These are phyloP conservation scores for Pseudorhiza aurosa DNA, from an alignment of 30 jellyfish, hydroid and myxozoan genomes.

Conservation along the genomic window DNA sequence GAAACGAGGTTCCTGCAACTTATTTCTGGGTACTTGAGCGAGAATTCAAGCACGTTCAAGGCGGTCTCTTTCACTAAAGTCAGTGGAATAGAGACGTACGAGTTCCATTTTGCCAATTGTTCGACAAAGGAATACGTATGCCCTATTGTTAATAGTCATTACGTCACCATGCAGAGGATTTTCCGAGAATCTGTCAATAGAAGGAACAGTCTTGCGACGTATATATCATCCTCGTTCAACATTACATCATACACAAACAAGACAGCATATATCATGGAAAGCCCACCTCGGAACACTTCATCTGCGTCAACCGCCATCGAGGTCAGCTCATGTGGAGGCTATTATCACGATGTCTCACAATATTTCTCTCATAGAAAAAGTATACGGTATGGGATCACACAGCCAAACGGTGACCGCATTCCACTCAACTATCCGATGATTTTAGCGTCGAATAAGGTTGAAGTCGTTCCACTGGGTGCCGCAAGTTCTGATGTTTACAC, in stretches of 20 bases:
- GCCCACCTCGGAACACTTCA: conserved; percentile 42
- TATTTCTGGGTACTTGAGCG: conserved; percentile 46
- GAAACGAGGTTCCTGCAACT: conserved; percentile 52
- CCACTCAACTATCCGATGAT: conserved; percentile 23
- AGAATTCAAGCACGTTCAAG: neutral
- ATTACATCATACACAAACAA: conserved; percentile 37
- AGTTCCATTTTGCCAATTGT: conserved; percentile 42
- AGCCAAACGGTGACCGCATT: conserved; percentile 8
- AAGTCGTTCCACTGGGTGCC: conserved; percentile 37
- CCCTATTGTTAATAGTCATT: neutral
- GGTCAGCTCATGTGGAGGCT: conserved; percentile 64
- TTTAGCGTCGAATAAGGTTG: conserved; percentile 6
- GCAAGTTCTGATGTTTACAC: neutral
- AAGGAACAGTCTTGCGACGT: conserved; percentile 45
- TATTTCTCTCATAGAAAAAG: conserved; percentile 1
- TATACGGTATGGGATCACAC: conserved; percentile 14
- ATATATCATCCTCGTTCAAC: conserved; percentile 24
- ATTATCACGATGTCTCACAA: conserved; percentile 27
- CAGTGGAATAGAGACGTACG: neutral
- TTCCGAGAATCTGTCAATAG: conserved; percentile 15
- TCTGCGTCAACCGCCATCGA: conserved; percentile 28
- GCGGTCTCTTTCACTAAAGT: conserved; percentile 7
- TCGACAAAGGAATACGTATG: conserved; percentile 29
- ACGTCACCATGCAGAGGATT: conserved; percentile 5
- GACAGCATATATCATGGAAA: conserved; percentile 17